Conservation (phyloP, 2,113 vertebrate species). For the Grallaria varia region DNA sequence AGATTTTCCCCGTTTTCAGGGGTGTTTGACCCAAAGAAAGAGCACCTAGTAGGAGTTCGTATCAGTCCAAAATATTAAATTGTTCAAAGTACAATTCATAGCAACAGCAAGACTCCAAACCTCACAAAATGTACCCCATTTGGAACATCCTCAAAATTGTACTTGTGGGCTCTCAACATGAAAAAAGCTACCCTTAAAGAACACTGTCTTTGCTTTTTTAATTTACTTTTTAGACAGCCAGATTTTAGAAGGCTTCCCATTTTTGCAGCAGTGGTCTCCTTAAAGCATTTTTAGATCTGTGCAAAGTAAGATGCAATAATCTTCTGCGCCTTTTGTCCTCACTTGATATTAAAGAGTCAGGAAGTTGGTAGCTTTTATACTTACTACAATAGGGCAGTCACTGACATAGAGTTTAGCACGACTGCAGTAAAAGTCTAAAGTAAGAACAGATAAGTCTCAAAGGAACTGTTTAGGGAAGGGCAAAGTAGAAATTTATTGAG, state of each 20-base stretch:
- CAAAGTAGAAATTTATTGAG: slow-evolving; percentile 21
- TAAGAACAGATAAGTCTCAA: slow-evolving; percentile 3
- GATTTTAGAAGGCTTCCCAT: slow-evolving; percentile 24
- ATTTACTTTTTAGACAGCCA: background rate
- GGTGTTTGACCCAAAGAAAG: slow-evolving; percentile 50
- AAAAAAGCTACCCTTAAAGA: slow-evolving; percentile 13
- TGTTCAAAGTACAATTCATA: slow-evolving; percentile 52
- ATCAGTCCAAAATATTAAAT: slow-evolving; percentile 45
- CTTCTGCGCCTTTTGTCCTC: slow-evolving; percentile 7
- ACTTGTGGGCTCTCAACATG: background rate
- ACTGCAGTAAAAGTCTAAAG: slow-evolving; percentile 12
- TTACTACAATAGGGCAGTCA: slow-evolving; percentile 3
- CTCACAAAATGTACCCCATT: slow-evolving; percentile 36
- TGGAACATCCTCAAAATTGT: slow-evolving; percentile 27
- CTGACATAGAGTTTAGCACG: background rate
- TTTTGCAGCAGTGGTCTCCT: slow-evolving; percentile 37
- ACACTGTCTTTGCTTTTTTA: background rate
- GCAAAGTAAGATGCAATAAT: slow-evolving; percentile 12
- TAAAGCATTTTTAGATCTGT: slow-evolving; percentile 27
- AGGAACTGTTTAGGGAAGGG: background rate
- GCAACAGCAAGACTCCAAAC: slow-evolving; percentile 45
- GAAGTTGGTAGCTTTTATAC: slow-evolving; percentile 35
- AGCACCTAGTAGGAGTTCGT: slow-evolving; percentile 41
- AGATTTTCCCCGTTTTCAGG: slow-evolving; percentile 37
- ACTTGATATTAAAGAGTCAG: slow-evolving; percentile 1